Evolutionary conservation across 2,113 vertebrate genomes (phyloP).

Genomic region (Carassius carassius): DNA sequence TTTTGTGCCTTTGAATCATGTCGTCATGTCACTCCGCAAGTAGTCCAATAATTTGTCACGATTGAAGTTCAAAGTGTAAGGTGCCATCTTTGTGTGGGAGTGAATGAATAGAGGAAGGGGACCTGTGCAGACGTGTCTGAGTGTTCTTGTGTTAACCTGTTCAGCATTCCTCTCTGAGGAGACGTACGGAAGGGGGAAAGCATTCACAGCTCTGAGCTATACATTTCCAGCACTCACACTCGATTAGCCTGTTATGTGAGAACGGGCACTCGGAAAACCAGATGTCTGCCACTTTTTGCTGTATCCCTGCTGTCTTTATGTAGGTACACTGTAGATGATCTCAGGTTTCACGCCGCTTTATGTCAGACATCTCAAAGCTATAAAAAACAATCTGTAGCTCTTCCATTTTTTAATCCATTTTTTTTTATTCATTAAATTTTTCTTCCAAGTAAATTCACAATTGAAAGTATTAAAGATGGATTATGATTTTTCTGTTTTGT

Average conservation of each 20-base stretch:
- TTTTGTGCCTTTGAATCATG: too few species aligned
- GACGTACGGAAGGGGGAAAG: slow-evolving; percentile 22
- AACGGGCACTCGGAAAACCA: slow-evolving; percentile 51
- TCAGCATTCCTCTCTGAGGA: slow-evolving; percentile 68
- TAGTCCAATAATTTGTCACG: too few species aligned
- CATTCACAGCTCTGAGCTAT: slow-evolving; percentile 50
- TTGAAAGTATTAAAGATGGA: too few species aligned
- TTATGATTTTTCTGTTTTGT: too few species aligned
- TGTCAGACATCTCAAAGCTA: slow-evolving; percentile 41
- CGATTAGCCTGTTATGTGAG: slow-evolving; percentile 44
- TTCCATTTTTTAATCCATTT: slow-evolving; percentile 33
- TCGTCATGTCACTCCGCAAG: too few species aligned
- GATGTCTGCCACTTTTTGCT: slow-evolving; percentile 45
- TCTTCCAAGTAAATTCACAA: too few species aligned
- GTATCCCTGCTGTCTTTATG: slow-evolving; percentile 27
- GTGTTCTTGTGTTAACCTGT: slow-evolving; percentile 76
- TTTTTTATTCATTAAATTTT: too few species aligned
- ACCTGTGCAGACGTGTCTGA: slow-evolving; percentile 67
- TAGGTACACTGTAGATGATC: background rate
- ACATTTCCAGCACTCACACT: slow-evolving; percentile 24
- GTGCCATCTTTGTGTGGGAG: slow-evolving; percentile 59
- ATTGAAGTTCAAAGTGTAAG: too few species aligned
- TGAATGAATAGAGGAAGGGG: slow-evolving; percentile 49
- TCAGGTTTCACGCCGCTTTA: slow-evolving; percentile 56
- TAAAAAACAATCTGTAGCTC: slow-evolving; percentile 43